Conservation (phyloP, 2,888 invertebrate genomes). For the Ditylenchus weischeri region DNA sequence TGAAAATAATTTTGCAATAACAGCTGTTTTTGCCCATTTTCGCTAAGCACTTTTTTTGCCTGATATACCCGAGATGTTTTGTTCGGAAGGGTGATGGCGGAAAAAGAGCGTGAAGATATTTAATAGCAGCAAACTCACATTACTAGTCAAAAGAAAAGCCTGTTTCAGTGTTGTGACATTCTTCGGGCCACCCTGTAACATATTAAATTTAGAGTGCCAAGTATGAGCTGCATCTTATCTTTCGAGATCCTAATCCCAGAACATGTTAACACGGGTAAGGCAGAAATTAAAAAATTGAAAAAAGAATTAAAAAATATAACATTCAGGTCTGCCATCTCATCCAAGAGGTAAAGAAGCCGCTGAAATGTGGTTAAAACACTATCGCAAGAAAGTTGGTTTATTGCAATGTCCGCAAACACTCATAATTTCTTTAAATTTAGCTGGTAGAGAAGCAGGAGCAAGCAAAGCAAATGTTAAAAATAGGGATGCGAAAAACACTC, state of each 20-base stretch:
- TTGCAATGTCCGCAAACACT: background rate
- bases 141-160: no score
- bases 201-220: constrained; percentile 15
- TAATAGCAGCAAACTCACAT: no score
- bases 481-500: constrained; percentile 22
- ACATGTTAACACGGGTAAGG: constrained; percentile 14
- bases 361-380: constrained; percentile 28
- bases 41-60: no score
- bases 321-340: constrained; percentile 19
- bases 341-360: constrained; percentile 27
- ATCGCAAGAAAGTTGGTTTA: constrained; percentile 13
- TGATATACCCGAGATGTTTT: no score
- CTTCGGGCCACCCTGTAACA: no score
- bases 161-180: no score
- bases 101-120: no score
- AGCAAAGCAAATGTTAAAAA: constrained; percentile 18
- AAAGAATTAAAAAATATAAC: no score
- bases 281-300: no score
- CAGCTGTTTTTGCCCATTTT: no score
- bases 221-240: constrained; percentile 19
- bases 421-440: constrained; percentile 1
- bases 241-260: constrained; percentile 24
- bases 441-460: constrained; percentile 2
- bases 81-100: no score
- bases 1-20: no score